These are phyloP conservation scores for Nesoenas mayeri DNA, from an alignment of 2,113 vertebrate genomes.

Conservation along the genomic window DNA sequence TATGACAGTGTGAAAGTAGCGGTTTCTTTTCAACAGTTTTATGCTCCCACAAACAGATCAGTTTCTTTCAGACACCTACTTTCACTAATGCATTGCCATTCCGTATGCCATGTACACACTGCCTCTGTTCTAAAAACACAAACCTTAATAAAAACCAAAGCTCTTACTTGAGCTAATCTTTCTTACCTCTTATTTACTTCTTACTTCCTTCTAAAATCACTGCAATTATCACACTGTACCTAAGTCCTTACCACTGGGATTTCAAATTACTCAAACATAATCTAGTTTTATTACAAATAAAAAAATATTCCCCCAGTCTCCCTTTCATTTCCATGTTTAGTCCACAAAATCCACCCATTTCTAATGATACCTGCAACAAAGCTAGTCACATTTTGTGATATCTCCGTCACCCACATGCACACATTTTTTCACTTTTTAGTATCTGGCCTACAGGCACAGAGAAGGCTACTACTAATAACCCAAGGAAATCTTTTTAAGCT, in stretches of 20 bases:
- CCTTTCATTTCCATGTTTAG: neutral
- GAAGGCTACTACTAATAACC: neutral
- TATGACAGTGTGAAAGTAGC: constrained; percentile 50
- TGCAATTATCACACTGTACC: neutral
- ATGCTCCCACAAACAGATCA: constrained; percentile 39
- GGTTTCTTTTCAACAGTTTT: constrained; percentile 63
- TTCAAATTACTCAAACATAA: neutral
- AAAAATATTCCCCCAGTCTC: neutral
- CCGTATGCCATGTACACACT: neutral
- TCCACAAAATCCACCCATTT: neutral
- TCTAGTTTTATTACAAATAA: neutral
- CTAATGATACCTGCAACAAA: neutral
- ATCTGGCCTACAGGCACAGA: neutral
- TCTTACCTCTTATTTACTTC: neutral
- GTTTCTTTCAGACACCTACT: constrained; percentile 32
- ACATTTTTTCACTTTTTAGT: neutral
- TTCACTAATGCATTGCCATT: constrained; percentile 1
- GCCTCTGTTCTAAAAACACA: neutral
- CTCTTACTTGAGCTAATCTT: neutral
- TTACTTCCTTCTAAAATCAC: neutral
- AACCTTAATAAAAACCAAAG: neutral
- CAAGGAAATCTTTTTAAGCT: neutral
- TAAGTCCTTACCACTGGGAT: neutral
- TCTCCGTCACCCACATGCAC: neutral
- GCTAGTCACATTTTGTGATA: neutral